Evolutionary conservation across 2,113 vertebrate genomes (phyloP).

Genomic region (Seriola rivoliana): DNA sequence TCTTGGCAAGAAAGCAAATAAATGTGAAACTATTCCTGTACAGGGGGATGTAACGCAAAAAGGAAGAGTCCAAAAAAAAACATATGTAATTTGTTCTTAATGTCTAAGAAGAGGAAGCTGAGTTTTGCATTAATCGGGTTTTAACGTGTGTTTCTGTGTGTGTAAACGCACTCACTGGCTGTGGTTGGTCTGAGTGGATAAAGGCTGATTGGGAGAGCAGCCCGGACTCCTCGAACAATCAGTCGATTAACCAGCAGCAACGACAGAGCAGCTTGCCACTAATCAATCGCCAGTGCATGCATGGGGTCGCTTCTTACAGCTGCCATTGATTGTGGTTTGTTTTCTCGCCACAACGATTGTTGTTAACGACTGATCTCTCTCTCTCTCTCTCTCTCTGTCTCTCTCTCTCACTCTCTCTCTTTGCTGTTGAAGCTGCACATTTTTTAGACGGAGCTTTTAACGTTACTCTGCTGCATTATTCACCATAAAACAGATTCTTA

Average conservation of each 20-base stretch:
- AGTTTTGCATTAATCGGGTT: not conserved
- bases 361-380: slow-evolving; percentile 17
- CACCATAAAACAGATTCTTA: not conserved
- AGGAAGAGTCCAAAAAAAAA: not conserved
- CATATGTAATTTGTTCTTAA: too few relatives aligned
- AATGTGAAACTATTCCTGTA: slow-evolving; percentile 15
- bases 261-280: slow-evolving; percentile 67
- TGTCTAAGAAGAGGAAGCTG: too few relatives aligned
- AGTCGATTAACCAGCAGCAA: slow-evolving; percentile 64
- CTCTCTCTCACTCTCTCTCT: not conserved
- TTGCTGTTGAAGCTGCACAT: slow-evolving; percentile 6
- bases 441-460: not conserved
- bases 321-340: slow-evolving; percentile 37
- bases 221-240: slow-evolving; percentile 43
- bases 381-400: not conserved
- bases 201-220: slow-evolving; percentile 50
- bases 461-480: slow-evolving; percentile 33
- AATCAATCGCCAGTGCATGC: slow-evolving; percentile 72
- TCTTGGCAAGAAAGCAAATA: not conserved
- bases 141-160: slow-evolving; percentile 2
- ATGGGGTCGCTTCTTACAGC: slow-evolving; percentile 44
- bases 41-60: not conserved
- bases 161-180: slow-evolving; percentile 54
- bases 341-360: slow-evolving; percentile 25
- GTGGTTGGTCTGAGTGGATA: slow-evolving; percentile 47